Base-by-base conservation (phyloP, 2,888 invertebrate genomes). In the Apomyelois bistriatella region DNA sequence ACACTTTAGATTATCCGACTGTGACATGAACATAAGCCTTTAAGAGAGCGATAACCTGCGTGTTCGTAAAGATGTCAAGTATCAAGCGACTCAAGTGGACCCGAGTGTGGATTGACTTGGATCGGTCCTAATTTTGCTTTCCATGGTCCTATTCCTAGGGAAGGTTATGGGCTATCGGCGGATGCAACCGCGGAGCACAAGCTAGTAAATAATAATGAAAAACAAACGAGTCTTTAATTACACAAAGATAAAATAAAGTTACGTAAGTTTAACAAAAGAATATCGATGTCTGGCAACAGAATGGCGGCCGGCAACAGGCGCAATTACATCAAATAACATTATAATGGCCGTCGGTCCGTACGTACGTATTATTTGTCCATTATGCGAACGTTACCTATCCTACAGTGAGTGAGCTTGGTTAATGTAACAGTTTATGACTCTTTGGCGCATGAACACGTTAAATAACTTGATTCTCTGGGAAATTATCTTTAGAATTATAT, bases 321-420 rank as follows among this genome's bases (percentile, higher is more conserved):
- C 74, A 77, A 79, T 84, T 79, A 82, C 79, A 63, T 80, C 84
- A 84, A 86, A 86, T 75, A 85, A 81, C 81, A 79, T 84, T 85
- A 81, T 87, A 85, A 86, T 86, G 77, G 74, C 64, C 65, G 68
- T 65, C 59, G 3, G 40, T 40, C 65, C 64, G 68, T 66, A 64
- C 61, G 68, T 68, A 76, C 80, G 73, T 78, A 86, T 86, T 87
- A 87, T 87, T 83, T 86, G 80, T 79, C 84, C 80, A 87, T 87
- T 87, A 87, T 65, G 61, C 68, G 61, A 64, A 62, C 46, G 54
- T 52, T 32, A 47, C 40, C 15, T 38, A 48, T 38, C 48, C 10
- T 36, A 48, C 48, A 38, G 37, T 22, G 48, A 38, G 13, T 28
- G 37, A 48, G 38, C 48, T 28, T 43, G 28, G 40, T 16, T 43